Evolutionary conservation across 2,888 invertebrate species (phyloP).

Genomic region (Graphium colonna): DNA sequence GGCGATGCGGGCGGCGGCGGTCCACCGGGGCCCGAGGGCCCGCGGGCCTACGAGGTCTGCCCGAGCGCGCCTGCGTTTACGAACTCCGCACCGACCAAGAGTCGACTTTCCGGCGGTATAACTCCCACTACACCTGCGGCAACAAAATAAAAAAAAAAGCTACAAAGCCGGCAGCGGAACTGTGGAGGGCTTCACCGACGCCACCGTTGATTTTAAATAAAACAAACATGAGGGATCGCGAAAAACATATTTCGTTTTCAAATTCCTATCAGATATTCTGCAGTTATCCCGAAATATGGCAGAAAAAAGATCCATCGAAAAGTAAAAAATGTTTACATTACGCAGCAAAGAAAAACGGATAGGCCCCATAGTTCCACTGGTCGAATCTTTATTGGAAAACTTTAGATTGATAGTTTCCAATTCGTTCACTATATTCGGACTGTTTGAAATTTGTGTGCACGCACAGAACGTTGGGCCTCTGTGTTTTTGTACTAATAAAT

Average conservation of each 20-base stretch:
- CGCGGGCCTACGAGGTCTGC: constrained; percentile 63
- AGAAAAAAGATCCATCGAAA: neutral
- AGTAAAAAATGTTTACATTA: neutral
- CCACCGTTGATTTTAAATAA: constrained; percentile 56
- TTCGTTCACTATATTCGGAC: constrained; percentile 61
- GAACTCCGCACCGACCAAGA: constrained; percentile 82
- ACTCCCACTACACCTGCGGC: constrained; percentile 83
- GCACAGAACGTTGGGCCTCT: constrained; percentile 57
- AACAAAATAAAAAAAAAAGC: constrained; percentile 74
- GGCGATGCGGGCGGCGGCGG: constrained; percentile 34
- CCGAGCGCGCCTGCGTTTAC: constrained; percentile 76
- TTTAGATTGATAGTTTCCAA: constrained; percentile 67
- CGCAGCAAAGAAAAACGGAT: neutral
- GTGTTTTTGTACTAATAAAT: constrained; percentile 49
- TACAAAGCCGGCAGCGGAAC: constrained; percentile 70
- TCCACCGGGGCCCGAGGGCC: constrained; percentile 34
- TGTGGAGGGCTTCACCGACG: constrained; percentile 50
- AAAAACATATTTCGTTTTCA: constrained; percentile 18
- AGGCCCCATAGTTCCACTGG: neutral
- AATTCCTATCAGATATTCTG: constrained; percentile 15
- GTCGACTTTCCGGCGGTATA: constrained; percentile 81
- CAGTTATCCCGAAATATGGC: neutral
- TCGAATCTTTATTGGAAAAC: constrained; percentile 59
- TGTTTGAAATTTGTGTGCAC: constrained; percentile 66
- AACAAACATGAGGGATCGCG: constrained; percentile 47